These are phyloP conservation scores for Xiphorhynchus erythropygius DNA, from an alignment of 2,797 vertebrate genomes.

Conservation along the genomic window DNA sequence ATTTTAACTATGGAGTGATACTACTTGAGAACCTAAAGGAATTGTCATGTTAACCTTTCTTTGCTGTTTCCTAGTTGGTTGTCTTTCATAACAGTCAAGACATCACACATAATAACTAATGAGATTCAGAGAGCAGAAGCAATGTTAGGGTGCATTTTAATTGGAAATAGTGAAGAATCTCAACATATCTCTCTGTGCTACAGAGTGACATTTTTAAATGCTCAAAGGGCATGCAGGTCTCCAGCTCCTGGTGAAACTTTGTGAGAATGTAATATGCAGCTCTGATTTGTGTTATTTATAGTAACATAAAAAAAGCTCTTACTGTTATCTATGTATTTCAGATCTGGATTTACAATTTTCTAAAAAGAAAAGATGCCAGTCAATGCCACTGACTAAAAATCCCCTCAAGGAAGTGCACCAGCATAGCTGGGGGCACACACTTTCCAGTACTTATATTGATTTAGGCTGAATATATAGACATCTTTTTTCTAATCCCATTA, in stretches of 20 bases:
- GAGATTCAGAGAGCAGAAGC: slow-evolving; percentile 19
- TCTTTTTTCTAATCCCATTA: background rate
- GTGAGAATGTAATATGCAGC: background rate
- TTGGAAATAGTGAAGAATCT: slow-evolving; percentile 9
- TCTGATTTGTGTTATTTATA: slow-evolving; percentile 15
- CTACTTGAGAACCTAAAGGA: background rate
- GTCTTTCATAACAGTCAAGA: slow-evolving; percentile 8
- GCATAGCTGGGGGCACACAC: background rate
- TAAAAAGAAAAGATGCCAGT: background rate
- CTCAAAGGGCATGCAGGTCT: background rate
- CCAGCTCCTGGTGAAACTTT: background rate
- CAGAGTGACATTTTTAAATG: slow-evolving; percentile 52
- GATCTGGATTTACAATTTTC: background rate
- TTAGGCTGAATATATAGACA: background rate
- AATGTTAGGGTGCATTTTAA: slow-evolving; percentile 47
- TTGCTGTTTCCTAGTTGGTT: slow-evolving; percentile 15
- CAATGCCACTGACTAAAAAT: background rate
- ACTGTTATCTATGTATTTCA: background rate
- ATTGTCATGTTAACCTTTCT: slow-evolving; percentile 12
- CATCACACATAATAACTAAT: slow-evolving; percentile 26
- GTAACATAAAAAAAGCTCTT: background rate
- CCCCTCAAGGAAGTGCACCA: background rate
- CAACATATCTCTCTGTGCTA: background rate
- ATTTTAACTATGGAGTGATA: background rate
- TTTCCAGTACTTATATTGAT: background rate